Base-by-base conservation (phyloP, 1,140 invertebrate species). In the Drosophila arizonae region DNA sequence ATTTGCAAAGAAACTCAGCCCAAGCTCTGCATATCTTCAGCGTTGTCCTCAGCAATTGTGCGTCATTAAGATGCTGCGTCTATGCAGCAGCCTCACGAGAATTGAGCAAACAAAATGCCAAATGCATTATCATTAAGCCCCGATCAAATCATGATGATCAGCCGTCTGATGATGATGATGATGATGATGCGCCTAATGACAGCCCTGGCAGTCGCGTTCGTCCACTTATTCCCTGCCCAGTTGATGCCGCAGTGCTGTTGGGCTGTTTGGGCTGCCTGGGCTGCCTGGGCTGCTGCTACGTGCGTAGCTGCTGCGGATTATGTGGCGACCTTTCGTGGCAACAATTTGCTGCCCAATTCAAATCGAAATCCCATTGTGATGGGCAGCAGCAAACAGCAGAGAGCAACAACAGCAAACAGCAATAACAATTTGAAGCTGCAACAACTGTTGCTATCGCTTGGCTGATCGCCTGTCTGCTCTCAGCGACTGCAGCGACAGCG, bases 81-180 rank as follows among this genome's bases (percentile, higher is more conserved):
- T 11, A 45, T 68, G 17, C 33, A 39, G 39, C 15, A 52, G 54
- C 52, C 45, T 41, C 54, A 58, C 63, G 63, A 60, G 76, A 78
- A 67, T 69, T 79, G 72, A 76, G 76, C 80, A 85, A 84, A 84
- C 80, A 82, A 67, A 72, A 67, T 68, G 64, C 64, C 64, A 72
- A 68, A 72, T 72, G 70, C 70, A 72, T 72, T 60, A 68, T 56
- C 56, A 68, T 72, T 68, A 66, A 61, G 50, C 70, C 41, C 52
- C 41, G 56, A 68, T 72, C 70, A 72, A 72, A 60, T 60, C 55
- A 26, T 30, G 13, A 65, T 36, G 62, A 51, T 51, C 15, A 66
- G 15, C 36, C 36, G 51, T 2, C 33, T 52, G 36, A 21, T 64
- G 50, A 50, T 65, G 36, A 30, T n/a, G 54, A 24, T 24, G 21